phyloP scores from a whole-genome alignment of 2,113 vertebrate species.

The Mungos mungo region DNA sequence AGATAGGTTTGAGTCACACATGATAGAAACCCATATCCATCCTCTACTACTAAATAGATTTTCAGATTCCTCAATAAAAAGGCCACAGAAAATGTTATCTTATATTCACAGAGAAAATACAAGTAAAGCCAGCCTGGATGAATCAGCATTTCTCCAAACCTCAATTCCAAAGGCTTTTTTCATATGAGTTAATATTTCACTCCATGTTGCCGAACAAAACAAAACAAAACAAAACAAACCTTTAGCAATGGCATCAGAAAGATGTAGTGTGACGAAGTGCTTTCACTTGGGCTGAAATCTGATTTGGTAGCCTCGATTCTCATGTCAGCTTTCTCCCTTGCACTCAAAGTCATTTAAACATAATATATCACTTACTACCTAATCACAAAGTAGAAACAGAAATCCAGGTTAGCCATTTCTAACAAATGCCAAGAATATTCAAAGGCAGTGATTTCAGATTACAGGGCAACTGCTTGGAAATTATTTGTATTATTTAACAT shows the following conservation, averaged over 20 bases:
- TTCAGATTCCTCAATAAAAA: conserved; percentile 52
- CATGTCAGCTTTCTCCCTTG: background rate
- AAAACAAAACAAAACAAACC: background rate
- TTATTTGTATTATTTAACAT: conserved; percentile 36
- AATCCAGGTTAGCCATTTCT: background rate
- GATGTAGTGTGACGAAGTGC: conserved; percentile 19
- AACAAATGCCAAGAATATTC: background rate
- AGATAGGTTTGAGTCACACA: background rate
- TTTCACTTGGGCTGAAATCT: conserved; percentile 37
- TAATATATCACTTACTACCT: background rate
- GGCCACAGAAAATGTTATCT: background rate
- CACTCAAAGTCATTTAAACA: background rate
- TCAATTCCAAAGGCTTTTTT: conserved; percentile 35
- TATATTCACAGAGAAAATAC: conserved; percentile 38
- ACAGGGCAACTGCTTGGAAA: conserved; percentile 8
- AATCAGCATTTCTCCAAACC: conserved; percentile 40
- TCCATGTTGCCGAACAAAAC: conserved; percentile 46
- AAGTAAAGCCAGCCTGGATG: conserved; percentile 49
- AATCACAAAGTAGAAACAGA: conserved; percentile 5
- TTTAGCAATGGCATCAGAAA: conserved; percentile 29
- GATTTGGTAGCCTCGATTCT: conserved; percentile 18
- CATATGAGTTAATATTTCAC: background rate
- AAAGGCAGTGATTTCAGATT: background rate
- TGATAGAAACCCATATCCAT: background rate
- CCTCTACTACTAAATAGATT: background rate